phyloP scores from a whole-genome alignment of 2,113 vertebrate species.

The Amblyopsis rosae region DNA sequence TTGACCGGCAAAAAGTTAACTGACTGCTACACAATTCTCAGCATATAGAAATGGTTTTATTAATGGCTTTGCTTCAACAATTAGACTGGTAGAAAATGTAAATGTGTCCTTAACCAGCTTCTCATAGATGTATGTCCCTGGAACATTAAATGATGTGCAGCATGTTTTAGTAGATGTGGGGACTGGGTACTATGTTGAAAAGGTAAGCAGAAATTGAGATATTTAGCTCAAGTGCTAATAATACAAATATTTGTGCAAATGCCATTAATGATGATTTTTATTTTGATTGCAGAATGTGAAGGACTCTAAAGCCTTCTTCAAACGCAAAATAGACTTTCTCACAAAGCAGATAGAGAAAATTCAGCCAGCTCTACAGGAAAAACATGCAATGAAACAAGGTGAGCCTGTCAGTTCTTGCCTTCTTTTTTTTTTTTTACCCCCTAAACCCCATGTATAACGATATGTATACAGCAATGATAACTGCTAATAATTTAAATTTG shows the following conservation, averaged over 20 bases:
- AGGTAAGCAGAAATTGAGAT: slow-evolving; percentile 72
- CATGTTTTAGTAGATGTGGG: slow-evolving; percentile 88
- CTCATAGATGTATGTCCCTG: slow-evolving; percentile 92
- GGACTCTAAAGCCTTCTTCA: slow-evolving; percentile 88
- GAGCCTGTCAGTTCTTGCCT: neutral
- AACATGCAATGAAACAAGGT: slow-evolving; percentile 92
- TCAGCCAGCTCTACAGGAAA: slow-evolving; percentile 91
- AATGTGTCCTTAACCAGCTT: slow-evolving; percentile 68
- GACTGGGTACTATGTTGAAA: slow-evolving; percentile 94
- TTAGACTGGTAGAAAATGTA: too few relatives aligned
- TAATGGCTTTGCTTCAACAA: neutral
- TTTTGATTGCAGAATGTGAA: slow-evolving; percentile 77
- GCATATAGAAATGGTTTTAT: too few relatives aligned
- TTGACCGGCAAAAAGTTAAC: too few relatives aligned
- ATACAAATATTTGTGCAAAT: neutral
- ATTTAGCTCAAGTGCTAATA: neutral
- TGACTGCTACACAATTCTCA: too few relatives aligned
- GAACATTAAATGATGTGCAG: slow-evolving; percentile 85
- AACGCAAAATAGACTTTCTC: slow-evolving; percentile 91
- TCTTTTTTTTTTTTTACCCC: neutral
- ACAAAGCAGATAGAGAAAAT: slow-evolving; percentile 96
- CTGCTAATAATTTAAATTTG: too few relatives aligned
- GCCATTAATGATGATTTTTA: neutral
- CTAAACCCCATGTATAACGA: neutral
- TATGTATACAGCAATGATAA: too few relatives aligned